phyloP scores from a whole-genome alignment of 2,888 invertebrate species.

The Synergus japonicus region DNA sequence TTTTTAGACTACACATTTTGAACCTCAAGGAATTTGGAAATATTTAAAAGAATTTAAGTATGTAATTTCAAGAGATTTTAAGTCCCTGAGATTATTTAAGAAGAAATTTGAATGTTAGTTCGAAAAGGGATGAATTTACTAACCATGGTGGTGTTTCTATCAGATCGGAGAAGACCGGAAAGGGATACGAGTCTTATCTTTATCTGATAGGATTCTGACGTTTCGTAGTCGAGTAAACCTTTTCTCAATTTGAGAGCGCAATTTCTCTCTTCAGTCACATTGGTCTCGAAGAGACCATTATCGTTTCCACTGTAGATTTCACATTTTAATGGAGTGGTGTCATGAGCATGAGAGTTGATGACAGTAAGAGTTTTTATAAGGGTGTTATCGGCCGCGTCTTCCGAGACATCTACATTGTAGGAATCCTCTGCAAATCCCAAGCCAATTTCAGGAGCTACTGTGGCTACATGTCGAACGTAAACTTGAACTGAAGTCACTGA shows the following conservation, averaged over 20 bases:
- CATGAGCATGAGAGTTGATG: conserved; percentile 84
- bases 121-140: conserved; percentile 44
- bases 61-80: no score
- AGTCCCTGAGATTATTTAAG: no score
- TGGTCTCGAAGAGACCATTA: conserved; percentile 85
- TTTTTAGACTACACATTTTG: no score
- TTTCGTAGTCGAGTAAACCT: conserved; percentile 88
- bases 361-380: conserved; percentile 86
- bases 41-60: no score
- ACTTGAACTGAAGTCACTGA: conserved; percentile 90
- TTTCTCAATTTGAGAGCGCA: conserved; percentile 88
- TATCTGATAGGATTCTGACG: conserved; percentile 84
- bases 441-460: conserved; percentile 85
- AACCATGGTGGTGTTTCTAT: conserved; percentile 83
- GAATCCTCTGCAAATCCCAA: conserved; percentile 92
- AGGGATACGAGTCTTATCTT: conserved; percentile 89
- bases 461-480: conserved; percentile 89
- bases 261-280: conserved; percentile 87
- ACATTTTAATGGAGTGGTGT: conserved; percentile 87
- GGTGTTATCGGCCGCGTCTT: conserved; percentile 85
- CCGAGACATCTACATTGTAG: conserved; percentile 90
- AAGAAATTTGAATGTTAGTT: not conserved
- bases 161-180: conserved; percentile 89
- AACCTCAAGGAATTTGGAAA: no score
- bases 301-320: conserved; percentile 88